phyloP scores from a whole-genome alignment of 2,888 invertebrate genomes.

The Cataglyphis albicans region DNA sequence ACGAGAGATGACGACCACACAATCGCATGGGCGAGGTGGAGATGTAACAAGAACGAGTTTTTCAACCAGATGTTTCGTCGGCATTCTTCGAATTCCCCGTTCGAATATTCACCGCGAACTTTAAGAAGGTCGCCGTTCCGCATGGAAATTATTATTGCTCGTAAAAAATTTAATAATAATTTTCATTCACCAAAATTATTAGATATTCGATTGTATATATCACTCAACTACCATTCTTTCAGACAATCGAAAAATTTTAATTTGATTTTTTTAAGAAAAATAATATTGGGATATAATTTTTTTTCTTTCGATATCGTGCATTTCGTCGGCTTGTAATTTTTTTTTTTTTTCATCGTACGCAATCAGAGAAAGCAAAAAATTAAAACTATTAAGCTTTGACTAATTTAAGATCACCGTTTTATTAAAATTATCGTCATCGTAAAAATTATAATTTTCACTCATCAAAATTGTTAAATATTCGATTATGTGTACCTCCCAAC shows the following conservation, averaged over 20 bases:
- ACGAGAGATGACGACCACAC: constrained; percentile 1
- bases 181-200: not conserved
- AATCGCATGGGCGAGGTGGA: constrained; percentile 10
- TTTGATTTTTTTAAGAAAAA: not conserved
- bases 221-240: not conserved
- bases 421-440: too few relatives aligned
- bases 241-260: not conserved
- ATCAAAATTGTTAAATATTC: not conserved
- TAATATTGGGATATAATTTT: not conserved
- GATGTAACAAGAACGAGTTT: constrained; percentile 48
- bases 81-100: constrained; percentile 29
- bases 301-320: too few relatives aligned
- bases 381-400: not conserved
- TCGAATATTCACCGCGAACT: not conserved
- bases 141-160: not conserved
- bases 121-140: not conserved
- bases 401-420: too few relatives aligned
- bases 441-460: too few relatives aligned
- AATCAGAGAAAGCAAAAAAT: not conserved
- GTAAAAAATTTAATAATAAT: not conserved
- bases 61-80: constrained; percentile 36
- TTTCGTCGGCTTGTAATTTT: too few relatives aligned
- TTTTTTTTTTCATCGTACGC: not conserved
- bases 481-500: too few relatives aligned
- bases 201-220: not conserved